phyloP scores from a whole-genome alignment of 2,888 invertebrate genomes.

The Pterobdella sp. region DNA sequence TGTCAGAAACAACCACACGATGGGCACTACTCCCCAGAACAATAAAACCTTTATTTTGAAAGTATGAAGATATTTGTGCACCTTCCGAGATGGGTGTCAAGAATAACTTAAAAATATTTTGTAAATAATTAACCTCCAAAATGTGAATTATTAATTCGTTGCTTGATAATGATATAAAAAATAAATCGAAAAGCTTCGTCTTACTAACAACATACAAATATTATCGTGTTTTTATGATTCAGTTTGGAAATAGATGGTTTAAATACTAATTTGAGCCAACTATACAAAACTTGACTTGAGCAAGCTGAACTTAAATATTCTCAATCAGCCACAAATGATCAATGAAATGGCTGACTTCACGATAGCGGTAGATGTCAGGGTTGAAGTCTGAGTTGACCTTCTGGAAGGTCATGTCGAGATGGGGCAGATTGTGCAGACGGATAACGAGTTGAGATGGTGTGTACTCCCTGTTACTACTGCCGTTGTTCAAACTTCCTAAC shows the following conservation, averaged over 20 bases:
- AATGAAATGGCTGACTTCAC: conserved; percentile 63
- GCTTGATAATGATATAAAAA: too few species aligned
- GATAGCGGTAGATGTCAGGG: conserved; percentile 77
- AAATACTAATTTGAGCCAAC: too few species aligned
- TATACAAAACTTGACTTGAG: too few species aligned
- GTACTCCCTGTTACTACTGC: conserved; percentile 27
- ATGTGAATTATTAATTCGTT: too few species aligned
- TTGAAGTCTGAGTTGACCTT: conserved; percentile 83
- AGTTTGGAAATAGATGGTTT: too few species aligned
- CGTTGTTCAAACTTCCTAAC: not conserved
- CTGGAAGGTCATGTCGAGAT: conserved; percentile 81
- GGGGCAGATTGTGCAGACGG: conserved; percentile 79
- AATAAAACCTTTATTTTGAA: conserved; percentile 70
- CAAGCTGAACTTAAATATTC: not conserved
- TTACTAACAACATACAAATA: too few species aligned
- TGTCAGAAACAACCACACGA: conserved; percentile 81
- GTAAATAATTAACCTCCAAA: too few species aligned
- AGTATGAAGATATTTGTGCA: not conserved
- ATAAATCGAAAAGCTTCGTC: too few species aligned
- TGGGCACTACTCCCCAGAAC: conserved; percentile 85
- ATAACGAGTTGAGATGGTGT: conserved; percentile 58
- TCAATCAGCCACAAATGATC: not conserved
- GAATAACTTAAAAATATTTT: too few species aligned
- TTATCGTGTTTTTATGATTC: too few species aligned
- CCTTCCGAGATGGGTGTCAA: too few species aligned